These are phyloP conservation scores for Discoglossus pictus DNA, from an alignment of 2,797 vertebrate species.

Conservation along the genomic window DNA sequence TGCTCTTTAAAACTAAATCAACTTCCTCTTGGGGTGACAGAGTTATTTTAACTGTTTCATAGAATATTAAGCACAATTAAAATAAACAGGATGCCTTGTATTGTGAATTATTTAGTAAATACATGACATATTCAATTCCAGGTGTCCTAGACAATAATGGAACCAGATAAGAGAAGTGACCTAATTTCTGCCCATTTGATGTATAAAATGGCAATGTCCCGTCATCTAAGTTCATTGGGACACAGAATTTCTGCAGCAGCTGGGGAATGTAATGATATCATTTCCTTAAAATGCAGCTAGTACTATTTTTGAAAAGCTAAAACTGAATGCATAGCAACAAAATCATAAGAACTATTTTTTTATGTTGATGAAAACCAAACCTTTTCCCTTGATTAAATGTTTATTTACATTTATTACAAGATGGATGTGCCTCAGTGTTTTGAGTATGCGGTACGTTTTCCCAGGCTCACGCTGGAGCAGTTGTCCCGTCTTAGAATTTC, in stretches of 20 bases:
- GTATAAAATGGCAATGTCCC: no score
- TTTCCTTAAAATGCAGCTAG: slow-evolving; percentile 2
- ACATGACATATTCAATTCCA: no score
- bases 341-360: slow-evolving; percentile 10
- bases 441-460: not conserved
- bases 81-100: no score
- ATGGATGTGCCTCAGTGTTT: slow-evolving; percentile 19
- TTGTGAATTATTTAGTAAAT: no score
- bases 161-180: no score
- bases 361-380: slow-evolving; percentile 14
- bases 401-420: slow-evolving; percentile 7
- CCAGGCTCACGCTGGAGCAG: not conserved
- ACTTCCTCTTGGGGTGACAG: no score
- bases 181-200: no score
- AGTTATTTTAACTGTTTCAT: no score
- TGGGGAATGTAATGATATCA: slow-evolving; percentile 24
- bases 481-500: not conserved
- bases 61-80: no score
- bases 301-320: slow-evolving; percentile 2
- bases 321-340: slow-evolving; percentile 9
- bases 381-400: not conserved
- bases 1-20: no score
- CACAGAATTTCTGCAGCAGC: not conserved
- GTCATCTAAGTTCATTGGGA: no score
- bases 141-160: no score